Base-by-base conservation (phyloP, 2,888 invertebrate genomes). In the Halictus ligatus region DNA sequence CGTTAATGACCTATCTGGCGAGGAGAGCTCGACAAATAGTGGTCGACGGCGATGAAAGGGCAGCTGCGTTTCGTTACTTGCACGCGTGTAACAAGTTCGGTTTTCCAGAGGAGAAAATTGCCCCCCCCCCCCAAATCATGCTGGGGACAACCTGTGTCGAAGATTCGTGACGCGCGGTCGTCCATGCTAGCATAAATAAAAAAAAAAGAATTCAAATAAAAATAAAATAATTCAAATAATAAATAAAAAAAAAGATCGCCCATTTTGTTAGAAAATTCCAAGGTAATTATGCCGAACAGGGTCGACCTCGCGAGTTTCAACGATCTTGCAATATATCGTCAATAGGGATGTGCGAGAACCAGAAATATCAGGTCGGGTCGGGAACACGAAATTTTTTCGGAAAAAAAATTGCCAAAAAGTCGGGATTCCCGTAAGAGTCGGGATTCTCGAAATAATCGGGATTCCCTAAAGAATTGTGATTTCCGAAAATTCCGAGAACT, bases 21-120 rank as follows among this genome's bases (percentile, higher is more conserved):
- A 77, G 75, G 78, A 83, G 86, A 86, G 80, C 87, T 86, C 83
- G 83, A 83, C 87, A 86, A 87, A 87, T 87, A 83, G 83, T 64
- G 78, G 80, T 76, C 73, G 87, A 87, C 86, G 81, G 76, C 81
- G 81, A 83, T 79, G 83, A 86, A 83, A 83, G 83, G 79, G 74
- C 50, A 43, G 76, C 74, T 72, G 71, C 87, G 83, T 83, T 80
- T 77, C 83, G 87, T 81, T 83, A 73, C 29, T 75, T 69, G 46
- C 40, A 75, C 71, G 46, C 75, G 21, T 10, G 75, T 76, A 86
- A 83, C 78, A 80, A 86, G 86, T 80, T 80, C 75, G 75, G 58
- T 60, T 83, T 86, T 76, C 75, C 80, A 72, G 58, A 25, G 48
- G 46, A 25, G 82, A 71, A 80, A 75, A 85, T n/a, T 79, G 0